Evolutionary conservation across 2,113 vertebrate genomes (phyloP), one percentile per base, ranked within the genome.

Genomic region (Lagopus leucura): DNA sequence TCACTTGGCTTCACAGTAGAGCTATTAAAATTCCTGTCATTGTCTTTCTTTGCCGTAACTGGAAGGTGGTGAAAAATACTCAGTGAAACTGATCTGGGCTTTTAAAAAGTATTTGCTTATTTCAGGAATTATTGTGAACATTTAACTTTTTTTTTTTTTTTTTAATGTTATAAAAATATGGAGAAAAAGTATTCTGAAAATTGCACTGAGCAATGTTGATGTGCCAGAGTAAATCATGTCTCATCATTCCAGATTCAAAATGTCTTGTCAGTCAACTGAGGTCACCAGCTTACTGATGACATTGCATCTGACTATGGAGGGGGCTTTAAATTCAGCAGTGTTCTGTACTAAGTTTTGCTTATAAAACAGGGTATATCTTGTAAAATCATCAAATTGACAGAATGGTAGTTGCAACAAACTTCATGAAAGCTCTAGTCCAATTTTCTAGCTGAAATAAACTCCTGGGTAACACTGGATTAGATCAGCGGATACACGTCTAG

Each of bases 21-120:
- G 34, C 57, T 92, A 45, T 86, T 79, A 71, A 79, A 88, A 79
- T 85, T 92, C 50, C 17, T 89, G 70, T 58, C 32, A 77, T 81
- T 73, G 50, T 69, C 52, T 66, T 65, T 86, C 65, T 89, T 85
- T 93, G 42, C 42, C 27, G 24, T 85, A 75, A 45, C 55, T 90
- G 64, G 58, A 88, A 88, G 67, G 90, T 18, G 76, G 34, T 93
- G 21, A 14, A 17, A 70, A 80, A 50, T 75, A 80, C 8, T 58
- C 43, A 52, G 19, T 80, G 58, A 18, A 83, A 83, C 64, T 45
- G 22, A 82, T 61, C 8, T 55, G 34, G 12, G 3, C 7, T 85
- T 87, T 47, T 77, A 66, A 85, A 73, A 77, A 21, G 4, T 74
- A 76, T 84, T 73, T 84, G 14, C 21, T 76, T 72, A 60, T 63